Evolutionary conservation across 2,113 vertebrate genomes (phyloP).

Genomic region (Abramis brama): DNA sequence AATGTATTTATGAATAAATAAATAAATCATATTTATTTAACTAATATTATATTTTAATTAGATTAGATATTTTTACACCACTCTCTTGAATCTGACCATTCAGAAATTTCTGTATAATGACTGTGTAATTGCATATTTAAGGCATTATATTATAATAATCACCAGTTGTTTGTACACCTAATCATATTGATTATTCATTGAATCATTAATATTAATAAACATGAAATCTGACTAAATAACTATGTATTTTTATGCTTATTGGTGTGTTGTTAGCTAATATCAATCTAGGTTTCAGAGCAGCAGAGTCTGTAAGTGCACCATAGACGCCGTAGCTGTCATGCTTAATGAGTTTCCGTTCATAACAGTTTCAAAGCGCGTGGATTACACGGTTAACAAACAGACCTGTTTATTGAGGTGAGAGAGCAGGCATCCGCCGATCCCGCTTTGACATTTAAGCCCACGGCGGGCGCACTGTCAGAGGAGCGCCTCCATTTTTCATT

Average conservation of each 20-base stretch:
- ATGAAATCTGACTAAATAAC: neutral
- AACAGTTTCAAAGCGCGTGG: neutral
- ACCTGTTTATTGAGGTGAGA: neutral
- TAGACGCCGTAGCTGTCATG: neutral
- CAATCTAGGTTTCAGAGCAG: neutral
- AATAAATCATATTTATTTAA: no score
- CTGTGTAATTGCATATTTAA: neutral
- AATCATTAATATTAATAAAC: neutral
- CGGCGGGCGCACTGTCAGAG: conserved; percentile 21
- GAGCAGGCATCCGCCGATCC: neutral
- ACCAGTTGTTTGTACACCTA: neutral
- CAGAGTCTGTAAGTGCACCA: neutral
- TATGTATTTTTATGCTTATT: neutral
- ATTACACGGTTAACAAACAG: neutral
- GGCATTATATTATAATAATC: neutral
- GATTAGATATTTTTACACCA: neutral
- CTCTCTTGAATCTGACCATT: neutral
- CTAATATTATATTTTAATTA: neutral
- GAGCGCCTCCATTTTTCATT: neutral
- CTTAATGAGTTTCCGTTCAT: neutral
- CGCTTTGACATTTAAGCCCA: conserved; percentile 26
- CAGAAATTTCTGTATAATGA: neutral
- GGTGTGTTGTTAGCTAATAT: neutral
- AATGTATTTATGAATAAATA: no score
- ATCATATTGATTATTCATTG: neutral